A percentile compares a stretch with the other conserved stretches of the same genome.
phyloP scores from a whole-genome alignment of 2,797 vertebrate species.

The Peromyscus eremicus region DNA sequence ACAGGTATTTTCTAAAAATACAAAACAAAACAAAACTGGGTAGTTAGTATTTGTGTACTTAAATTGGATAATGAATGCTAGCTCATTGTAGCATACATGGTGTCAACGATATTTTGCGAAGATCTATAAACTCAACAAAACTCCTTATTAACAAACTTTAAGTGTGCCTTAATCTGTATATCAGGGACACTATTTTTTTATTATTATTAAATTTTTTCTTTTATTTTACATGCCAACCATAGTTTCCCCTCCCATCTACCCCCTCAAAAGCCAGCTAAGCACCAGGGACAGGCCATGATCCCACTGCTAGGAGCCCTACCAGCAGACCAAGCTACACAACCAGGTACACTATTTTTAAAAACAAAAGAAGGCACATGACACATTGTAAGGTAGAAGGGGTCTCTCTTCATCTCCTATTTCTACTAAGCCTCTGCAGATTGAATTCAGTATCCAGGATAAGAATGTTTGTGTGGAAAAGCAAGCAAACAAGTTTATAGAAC shows the following conservation, averaged over 20 bases:
- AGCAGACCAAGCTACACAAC: background rate
- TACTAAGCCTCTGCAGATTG: background rate
- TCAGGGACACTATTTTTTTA: background rate
- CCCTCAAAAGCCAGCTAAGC: background rate
- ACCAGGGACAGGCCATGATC: background rate
- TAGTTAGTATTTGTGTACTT: background rate
- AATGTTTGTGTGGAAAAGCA: background rate
- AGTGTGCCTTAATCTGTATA: background rate
- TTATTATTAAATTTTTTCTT: background rate
- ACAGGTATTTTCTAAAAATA: background rate
- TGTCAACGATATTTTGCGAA: background rate
- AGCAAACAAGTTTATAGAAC: background rate
- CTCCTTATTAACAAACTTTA: background rate
- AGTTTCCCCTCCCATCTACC: background rate
- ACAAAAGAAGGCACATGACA: background rate
- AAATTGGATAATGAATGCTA: constrained; percentile 10
- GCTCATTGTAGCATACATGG: background rate
- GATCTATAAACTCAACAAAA: constrained; percentile 4
- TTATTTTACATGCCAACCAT: background rate
- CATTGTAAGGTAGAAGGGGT: background rate
- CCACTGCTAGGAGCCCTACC: background rate
- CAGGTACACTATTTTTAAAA: background rate
- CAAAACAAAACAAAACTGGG: background rate
- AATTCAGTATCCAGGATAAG: background rate
- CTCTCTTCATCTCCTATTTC: background rate